Base-by-base conservation (phyloP, 2,888 invertebrate genomes). In the Minunthozetes semirufus region DNA sequence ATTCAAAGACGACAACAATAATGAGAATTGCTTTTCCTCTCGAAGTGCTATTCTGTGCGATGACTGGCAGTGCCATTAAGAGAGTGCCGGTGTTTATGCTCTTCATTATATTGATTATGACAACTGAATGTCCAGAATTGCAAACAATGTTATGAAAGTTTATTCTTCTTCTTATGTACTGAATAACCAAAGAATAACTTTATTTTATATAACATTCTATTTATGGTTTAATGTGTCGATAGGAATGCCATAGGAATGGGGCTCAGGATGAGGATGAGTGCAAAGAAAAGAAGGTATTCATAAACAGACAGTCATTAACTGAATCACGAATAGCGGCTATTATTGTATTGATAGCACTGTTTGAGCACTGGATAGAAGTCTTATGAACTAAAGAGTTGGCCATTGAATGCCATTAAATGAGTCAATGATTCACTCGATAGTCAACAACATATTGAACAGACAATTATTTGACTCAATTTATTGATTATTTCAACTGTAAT, bases 301-400 rank as follows among this genome's bases (percentile, higher is more conserved):
- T 50, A 50, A 50, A 50, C 50, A 50, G 50, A 50, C n/a, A 50
- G 50, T 50, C 50, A 50, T 50, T 50, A 50, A 50, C 50, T 50
- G 50, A 50, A 19, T 50, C 50, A 50, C n/a, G 50, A 50, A 50
- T 50, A 50, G 50, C n/a, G 50, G 19, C 50, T 50, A 50, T 50
- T 50, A 50, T 50, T 50, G 17, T n/a, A 50, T 50, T 50, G 50
- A 50, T 50, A 50, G 50, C 19, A 50, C 50, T 50, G 50, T 50
- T 19, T 19, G 11, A 19, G 19, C 50, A 50, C n/a, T 50, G 19
- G 50, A 50, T 17, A 2, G 2, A 17, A n/a, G 50, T 50, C 17
- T 17, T 4, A 19, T 48, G 46, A 3, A 50, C 2, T 50, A 11
- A 17, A 50, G 50, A 19, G n/a, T 50, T 50, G n/a, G 19, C n/a